Conservation (phyloP, 2,888 invertebrate genomes). For the Stenichneumon culpator region DNA sequence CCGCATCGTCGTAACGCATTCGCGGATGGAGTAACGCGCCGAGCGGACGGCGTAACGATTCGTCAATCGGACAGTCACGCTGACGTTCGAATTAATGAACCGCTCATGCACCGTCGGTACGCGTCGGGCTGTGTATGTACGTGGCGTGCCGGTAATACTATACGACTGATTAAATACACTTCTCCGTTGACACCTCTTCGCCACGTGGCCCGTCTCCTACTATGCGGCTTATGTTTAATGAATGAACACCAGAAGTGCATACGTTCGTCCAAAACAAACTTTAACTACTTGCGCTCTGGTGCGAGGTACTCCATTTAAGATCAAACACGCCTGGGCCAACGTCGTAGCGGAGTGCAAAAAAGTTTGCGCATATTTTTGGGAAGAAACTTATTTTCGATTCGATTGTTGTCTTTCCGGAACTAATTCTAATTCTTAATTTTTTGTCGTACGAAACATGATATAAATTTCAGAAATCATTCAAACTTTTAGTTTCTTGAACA, state of each 20-base stretch:
- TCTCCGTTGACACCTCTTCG: neutral
- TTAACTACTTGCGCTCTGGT: neutral
- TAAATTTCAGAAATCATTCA: no score
- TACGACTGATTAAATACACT: conserved; percentile 4
- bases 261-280: neutral
- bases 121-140: neutral
- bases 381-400: neutral
- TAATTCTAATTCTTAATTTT: neutral
- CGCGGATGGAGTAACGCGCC: conserved; percentile 22
- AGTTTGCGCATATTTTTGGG: neutral
- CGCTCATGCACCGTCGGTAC: neutral
- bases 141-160: neutral
- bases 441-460: no score
- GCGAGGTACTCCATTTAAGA: neutral
- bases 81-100: conserved; percentile 35
- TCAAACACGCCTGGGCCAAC: neutral
- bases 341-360: neutral
- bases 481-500: no score
- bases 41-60: neutral
- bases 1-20: neutral
- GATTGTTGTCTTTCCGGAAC: neutral
- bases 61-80: conserved; percentile 12
- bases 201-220: neutral
- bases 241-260: neutral
- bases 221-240: conserved; percentile 10